Conservation (phyloP, 2,113 vertebrate species). For the Lampris incognitus region DNA sequence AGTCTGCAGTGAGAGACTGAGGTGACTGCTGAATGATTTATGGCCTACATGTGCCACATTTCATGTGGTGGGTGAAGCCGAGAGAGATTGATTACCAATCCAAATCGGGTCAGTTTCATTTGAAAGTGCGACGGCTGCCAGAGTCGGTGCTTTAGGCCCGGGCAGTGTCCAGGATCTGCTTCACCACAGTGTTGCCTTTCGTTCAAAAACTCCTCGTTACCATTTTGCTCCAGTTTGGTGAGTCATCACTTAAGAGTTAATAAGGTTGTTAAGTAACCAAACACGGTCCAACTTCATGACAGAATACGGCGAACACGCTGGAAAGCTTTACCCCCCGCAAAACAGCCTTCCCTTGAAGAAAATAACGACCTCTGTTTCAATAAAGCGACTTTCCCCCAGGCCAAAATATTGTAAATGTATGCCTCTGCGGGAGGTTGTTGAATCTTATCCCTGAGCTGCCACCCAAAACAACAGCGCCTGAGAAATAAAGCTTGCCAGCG, state of each 20-base stretch:
- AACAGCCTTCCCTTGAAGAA: not conserved
- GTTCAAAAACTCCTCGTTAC: not conserved
- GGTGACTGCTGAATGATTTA: slow-evolving; percentile 45
- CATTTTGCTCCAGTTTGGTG: slow-evolving; percentile 16
- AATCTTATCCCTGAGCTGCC: not conserved
- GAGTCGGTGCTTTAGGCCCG: slow-evolving; percentile 27
- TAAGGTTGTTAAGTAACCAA: not conserved
- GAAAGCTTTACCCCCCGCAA: slow-evolving; percentile 1
- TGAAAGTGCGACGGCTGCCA: slow-evolving; percentile 38
- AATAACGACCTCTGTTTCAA: slow-evolving; percentile 12
- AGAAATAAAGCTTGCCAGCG: not conserved
- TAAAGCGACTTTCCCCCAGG: slow-evolving; percentile 7
- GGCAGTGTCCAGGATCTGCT: slow-evolving; percentile 4
- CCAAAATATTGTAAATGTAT: slow-evolving; percentile 6
- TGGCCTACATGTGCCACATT: slow-evolving; percentile 15
- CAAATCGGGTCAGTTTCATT: slow-evolving; percentile 32
- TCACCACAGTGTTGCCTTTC: not conserved
- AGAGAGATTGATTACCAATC: slow-evolving; percentile 43
- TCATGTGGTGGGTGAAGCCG: slow-evolving; percentile 28
- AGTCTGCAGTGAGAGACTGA: slow-evolving; percentile 36
- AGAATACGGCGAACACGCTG: not conserved
- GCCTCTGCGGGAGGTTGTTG: not conserved
- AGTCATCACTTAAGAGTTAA: slow-evolving; percentile 6
- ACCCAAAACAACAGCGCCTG: not conserved
- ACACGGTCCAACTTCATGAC: not conserved